Base-by-base conservation (phyloP, 2,797 vertebrate genomes). In the Neopelma chrysocephalum region DNA sequence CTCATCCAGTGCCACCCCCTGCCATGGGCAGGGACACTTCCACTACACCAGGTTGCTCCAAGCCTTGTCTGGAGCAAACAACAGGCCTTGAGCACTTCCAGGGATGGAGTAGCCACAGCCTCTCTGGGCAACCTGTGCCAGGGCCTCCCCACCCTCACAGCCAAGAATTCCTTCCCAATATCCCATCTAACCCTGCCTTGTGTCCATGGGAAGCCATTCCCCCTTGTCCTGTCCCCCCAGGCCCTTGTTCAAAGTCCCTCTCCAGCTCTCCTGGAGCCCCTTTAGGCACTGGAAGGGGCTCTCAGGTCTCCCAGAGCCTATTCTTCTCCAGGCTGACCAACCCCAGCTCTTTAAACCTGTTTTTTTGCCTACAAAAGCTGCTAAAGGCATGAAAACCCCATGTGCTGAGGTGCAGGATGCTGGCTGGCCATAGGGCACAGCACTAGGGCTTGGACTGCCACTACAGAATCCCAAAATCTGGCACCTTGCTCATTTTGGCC, bases 321-420 rank as follows among this genome's bases (percentile, higher is more conserved):
- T 25, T 12, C n/a, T 5, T 13, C 29, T 53, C 51, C 58, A 58
- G 21, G 29, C 4, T 62, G 38, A 51, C 1, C 38, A 22, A 3
- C 1, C 29, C 25, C 45, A 78, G 17, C n/a, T 11, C 45, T 71
- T n/a, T 15, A 14, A 53, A 26, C 1, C 25, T 16, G 27, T 1
- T 9, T 32, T 26, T 58, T 54, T 27, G 3, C 16, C 65, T 17
- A 3, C 4, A 42, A 57, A 89, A 77, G 6, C 23, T 29, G 4
- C 34, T 3, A 25, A 85, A 81, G 21, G 5, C 47, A 31, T 0
- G 2, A 32, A 42, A 62, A 40, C 7, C 5, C 27, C 70, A 22
- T 0, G 0, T 3, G 9, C 13, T 0, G 1, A 43, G 26, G 6
- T 18, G 19, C 21, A 38, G 47, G 43, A 36, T 15, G 19, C 45